A percentile compares a stretch with the other conserved stretches of the same genome.
Conservation (phyloP, 2,797 vertebrate species). For the Alfaro cultratus region DNA sequence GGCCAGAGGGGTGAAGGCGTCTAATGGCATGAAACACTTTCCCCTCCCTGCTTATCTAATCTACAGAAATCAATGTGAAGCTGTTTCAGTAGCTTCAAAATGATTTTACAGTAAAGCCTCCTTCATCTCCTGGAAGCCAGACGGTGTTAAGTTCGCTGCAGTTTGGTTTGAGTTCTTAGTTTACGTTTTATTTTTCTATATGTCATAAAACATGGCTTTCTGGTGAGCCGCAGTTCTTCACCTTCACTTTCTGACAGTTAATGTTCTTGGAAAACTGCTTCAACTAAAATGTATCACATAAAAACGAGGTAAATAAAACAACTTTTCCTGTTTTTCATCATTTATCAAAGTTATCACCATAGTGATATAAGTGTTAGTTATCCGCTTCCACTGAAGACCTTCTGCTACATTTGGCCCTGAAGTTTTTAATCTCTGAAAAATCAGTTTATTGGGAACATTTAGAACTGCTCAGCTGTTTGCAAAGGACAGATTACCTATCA, state of each 20-base stretch:
- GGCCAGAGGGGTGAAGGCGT: slow-evolving; percentile 16
- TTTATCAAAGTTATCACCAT: background rate
- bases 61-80: slow-evolving; percentile 64
- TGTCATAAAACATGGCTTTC: background rate
- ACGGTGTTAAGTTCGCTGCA: slow-evolving; percentile 3
- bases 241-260: slow-evolving; percentile 16
- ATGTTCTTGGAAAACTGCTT: background rate
- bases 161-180: background rate
- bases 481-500: background rate
- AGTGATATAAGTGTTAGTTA: background rate
- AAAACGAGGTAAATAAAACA: background rate
- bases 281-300: background rate
- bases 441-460: background rate
- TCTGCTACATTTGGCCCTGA: background rate
- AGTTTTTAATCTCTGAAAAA: background rate
- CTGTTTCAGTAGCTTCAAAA: slow-evolving; percentile 38
- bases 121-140: slow-evolving; percentile 19
- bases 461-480: background rate
- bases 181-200: background rate
- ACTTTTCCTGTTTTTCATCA: background rate
- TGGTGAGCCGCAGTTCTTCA: slow-evolving; percentile 29
- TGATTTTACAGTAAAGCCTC: slow-evolving; percentile 28
- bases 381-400: background rate
- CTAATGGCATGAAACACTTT: slow-evolving; percentile 43
- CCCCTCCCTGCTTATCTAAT: slow-evolving; percentile 60